Percentiles rank a stretch among this genome's conserved stretches.
These are phyloP conservation scores for Abrostola tripartita DNA, from an alignment of 2,888 invertebrate species.

Conservation along the genomic window DNA sequence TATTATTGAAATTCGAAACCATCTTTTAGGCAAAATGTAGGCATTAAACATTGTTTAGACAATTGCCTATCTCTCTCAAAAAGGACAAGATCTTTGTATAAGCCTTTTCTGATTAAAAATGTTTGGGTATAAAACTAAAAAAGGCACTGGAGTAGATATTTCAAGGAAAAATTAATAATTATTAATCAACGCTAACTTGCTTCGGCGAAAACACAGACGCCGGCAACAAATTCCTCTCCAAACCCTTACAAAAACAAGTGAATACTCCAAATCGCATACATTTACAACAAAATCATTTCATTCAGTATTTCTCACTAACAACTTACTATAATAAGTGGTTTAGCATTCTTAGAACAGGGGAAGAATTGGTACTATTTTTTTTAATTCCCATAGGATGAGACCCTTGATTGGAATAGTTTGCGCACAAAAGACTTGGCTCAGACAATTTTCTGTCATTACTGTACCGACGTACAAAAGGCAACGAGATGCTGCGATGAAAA, in stretches of 20 bases:
- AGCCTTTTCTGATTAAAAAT: too few relatives aligned
- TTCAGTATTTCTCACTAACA: slow-evolving; percentile 41
- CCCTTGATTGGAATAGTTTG: slow-evolving; percentile 76
- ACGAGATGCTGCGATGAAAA: slow-evolving; percentile 64
- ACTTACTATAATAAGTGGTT: slow-evolving; percentile 39
- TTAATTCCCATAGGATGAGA: slow-evolving; percentile 64
- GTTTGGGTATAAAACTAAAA: background rate
- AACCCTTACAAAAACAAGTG: slow-evolving; percentile 8
- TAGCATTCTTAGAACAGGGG: slow-evolving; percentile 38
- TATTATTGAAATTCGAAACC: too few relatives aligned
- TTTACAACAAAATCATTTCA: slow-evolving; percentile 31
- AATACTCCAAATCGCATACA: slow-evolving; percentile 20
- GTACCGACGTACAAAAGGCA: slow-evolving; percentile 71
- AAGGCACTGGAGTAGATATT: background rate
- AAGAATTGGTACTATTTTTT: slow-evolving; percentile 45
- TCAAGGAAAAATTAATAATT: background rate
- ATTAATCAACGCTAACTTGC: background rate
- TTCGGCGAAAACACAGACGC: background rate
- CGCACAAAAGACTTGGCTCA: slow-evolving; percentile 68
- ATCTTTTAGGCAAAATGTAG: too few relatives aligned
- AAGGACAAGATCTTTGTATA: too few relatives aligned
- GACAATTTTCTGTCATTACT: slow-evolving; percentile 82
- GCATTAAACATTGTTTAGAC: too few relatives aligned
- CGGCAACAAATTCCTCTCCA: slow-evolving; percentile 9
- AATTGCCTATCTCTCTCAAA: too few relatives aligned